Evolutionary conservation across 2,797 vertebrate genomes (phyloP).

Genomic region (Diplodus sargus): DNA sequence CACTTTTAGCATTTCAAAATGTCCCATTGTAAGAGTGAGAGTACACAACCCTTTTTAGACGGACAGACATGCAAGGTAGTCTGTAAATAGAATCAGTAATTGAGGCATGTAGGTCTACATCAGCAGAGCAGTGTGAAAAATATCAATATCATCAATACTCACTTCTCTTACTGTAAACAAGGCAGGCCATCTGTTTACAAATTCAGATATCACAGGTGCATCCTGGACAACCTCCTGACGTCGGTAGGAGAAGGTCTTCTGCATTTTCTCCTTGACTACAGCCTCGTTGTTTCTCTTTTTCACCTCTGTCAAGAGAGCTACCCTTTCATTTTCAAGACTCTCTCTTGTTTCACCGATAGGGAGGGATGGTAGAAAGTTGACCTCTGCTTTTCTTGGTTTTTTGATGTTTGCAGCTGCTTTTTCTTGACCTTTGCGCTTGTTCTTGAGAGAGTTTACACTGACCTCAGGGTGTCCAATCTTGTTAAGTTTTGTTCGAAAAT

Average conservation of each 20-base stretch:
- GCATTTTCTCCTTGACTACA: constrained; percentile 41
- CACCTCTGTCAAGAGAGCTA: constrained; percentile 34
- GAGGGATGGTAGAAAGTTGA: constrained; percentile 39
- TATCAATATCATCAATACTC: too few relatives aligned
- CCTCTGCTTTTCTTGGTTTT: constrained; percentile 33
- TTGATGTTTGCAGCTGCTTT: constrained; percentile 11
- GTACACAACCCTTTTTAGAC: too few relatives aligned
- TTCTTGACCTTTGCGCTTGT: constrained; percentile 14
- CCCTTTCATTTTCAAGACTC: constrained; percentile 26
- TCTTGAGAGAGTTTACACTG: constrained; percentile 14
- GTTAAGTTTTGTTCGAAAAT: neutral
- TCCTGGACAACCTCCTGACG: constrained; percentile 37
- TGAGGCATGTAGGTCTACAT: too few relatives aligned
- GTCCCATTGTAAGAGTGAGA: too few relatives aligned
- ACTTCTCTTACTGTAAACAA: constrained; percentile 25
- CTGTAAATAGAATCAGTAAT: too few relatives aligned
- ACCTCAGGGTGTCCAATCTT: constrained; percentile 7
- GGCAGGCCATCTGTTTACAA: constrained; percentile 47
- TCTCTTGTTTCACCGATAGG: constrained; percentile 40
- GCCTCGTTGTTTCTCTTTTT: constrained; percentile 42
- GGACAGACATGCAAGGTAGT: too few relatives aligned
- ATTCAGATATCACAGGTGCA: constrained; percentile 14
- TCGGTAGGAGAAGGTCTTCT: constrained; percentile 46
- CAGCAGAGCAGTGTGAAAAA: too few relatives aligned
- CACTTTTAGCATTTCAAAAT: too few relatives aligned